Percentiles rank a stretch among this genome's conserved stretches.
phyloP scores from a whole-genome alignment of 2,113 vertebrate genomes.

The Taurulus bubalis region DNA sequence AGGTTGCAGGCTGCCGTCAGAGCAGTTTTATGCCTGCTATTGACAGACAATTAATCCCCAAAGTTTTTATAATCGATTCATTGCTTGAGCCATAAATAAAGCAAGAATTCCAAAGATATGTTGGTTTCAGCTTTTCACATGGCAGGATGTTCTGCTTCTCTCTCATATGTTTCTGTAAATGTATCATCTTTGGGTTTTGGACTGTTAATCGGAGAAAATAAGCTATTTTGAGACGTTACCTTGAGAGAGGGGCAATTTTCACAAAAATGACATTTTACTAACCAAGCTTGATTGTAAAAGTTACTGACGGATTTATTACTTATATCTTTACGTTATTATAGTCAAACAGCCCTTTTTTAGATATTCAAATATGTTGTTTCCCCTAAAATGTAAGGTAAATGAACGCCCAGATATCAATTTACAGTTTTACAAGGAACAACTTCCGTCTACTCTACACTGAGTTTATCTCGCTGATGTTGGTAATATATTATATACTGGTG shows the following conservation, averaged over 20 bases:
- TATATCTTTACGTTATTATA: background rate
- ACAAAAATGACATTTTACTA: background rate
- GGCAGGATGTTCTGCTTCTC: background rate
- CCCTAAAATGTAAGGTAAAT: background rate
- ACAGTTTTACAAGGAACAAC: background rate
- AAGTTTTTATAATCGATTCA: background rate
- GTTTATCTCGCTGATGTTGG: background rate
- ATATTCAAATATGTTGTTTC: background rate
- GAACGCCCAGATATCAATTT: background rate
- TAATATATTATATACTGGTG: no score
- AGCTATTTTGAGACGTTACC: background rate
- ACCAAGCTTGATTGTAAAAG: background rate
- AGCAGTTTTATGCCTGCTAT: constrained; percentile 15
- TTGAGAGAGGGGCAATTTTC: background rate
- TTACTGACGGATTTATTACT: background rate
- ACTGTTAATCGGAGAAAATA: background rate
- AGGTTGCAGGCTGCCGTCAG: background rate
- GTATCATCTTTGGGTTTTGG: background rate
- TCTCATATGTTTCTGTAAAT: background rate
- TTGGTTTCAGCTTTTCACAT: background rate
- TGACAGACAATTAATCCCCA: background rate
- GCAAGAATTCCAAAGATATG: background rate
- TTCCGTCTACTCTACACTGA: background rate
- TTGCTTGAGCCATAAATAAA: background rate
- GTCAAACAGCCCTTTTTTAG: background rate